phyloP scores from a whole-genome alignment of 2,113 vertebrate species.

The Pterocles orientalis region DNA sequence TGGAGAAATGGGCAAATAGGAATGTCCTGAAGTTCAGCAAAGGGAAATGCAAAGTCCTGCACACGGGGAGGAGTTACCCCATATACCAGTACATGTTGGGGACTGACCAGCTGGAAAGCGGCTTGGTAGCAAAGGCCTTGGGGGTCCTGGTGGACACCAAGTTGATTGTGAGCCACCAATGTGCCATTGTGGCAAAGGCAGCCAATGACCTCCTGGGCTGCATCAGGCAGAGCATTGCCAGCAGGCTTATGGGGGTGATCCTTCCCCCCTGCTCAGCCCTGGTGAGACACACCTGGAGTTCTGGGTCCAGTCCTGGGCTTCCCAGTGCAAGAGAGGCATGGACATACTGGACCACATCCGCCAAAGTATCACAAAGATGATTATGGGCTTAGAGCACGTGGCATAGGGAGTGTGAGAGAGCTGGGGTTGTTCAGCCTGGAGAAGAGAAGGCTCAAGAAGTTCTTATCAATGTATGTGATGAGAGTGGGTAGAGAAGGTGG shows the following conservation, averaged over 20 bases:
- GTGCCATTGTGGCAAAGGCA: not conserved
- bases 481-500: not conserved
- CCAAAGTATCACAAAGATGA: not conserved
- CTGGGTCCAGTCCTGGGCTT: not conserved
- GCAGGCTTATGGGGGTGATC: not conserved
- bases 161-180: not conserved
- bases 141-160: not conserved
- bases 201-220: not conserved
- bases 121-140: not conserved
- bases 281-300: not conserved
- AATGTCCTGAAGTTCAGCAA: not conserved
- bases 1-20: not conserved
- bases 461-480: not conserved
- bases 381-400: not conserved
- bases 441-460: accelerated
- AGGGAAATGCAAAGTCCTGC: not conserved
- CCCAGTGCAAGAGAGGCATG: not conserved
- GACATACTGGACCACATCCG: not conserved
- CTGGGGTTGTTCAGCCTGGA: not conserved
- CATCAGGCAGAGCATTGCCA: not conserved
- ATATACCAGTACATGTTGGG: not conserved
- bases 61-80: not conserved
- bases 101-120: not conserved
- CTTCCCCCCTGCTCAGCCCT: no score
- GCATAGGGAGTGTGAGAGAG: not conserved